phyloP scores from a whole-genome alignment of 2,113 vertebrate species.

The Aix galericulata region DNA sequence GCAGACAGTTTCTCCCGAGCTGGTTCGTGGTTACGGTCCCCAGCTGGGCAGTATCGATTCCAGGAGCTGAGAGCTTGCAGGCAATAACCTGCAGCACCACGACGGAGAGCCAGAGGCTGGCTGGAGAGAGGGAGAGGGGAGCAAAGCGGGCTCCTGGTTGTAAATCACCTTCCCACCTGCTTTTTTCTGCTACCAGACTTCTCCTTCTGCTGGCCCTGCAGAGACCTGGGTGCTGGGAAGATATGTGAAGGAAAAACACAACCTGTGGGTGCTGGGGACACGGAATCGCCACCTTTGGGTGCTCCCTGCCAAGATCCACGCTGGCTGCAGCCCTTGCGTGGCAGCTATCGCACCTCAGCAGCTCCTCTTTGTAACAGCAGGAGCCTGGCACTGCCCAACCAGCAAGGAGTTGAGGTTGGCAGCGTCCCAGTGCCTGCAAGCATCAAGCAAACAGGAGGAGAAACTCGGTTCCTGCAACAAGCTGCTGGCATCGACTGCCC shows the following conservation, averaged over 20 bases:
- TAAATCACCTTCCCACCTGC: background rate
- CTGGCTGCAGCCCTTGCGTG: background rate
- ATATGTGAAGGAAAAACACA: background rate
- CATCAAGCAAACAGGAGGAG: background rate
- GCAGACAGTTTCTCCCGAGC: background rate
- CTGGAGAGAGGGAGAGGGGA: background rate
- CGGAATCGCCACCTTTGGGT: background rate
- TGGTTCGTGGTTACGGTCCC: background rate
- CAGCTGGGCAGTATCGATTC: slow-evolving; percentile 25
- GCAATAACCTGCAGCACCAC: background rate
- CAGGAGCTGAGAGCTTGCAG: background rate
- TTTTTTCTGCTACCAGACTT: background rate
- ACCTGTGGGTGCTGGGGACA: background rate
- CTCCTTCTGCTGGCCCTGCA: background rate
- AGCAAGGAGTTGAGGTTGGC: background rate
- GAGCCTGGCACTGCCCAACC: background rate
- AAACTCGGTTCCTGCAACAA: background rate
- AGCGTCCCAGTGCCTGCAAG: background rate
- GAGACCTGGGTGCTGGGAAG: background rate
- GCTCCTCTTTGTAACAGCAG: background rate
- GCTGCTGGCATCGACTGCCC: background rate
- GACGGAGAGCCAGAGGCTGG: background rate
- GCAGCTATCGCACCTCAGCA: background rate
- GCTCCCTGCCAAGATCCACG: background rate
- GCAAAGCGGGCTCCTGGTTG: background rate